phyloP scores from a whole-genome alignment of 2,888 invertebrate species.

The Drosophila yooni region DNA sequence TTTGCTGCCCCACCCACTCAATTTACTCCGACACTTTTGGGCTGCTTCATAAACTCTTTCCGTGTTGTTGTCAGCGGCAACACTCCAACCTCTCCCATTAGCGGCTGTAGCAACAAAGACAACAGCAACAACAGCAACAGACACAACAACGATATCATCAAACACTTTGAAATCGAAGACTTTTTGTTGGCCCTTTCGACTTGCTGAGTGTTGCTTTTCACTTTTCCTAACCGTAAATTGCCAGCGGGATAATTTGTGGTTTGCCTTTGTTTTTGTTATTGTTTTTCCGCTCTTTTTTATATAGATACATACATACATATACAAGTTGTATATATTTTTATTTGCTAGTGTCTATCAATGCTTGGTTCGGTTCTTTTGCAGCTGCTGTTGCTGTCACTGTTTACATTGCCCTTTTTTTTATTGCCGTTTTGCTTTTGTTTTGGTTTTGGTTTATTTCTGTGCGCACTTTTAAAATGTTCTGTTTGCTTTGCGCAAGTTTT shows the following conservation, averaged over 20 bases:
- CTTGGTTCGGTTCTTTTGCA: conserved; percentile 27
- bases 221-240: conserved; percentile 73
- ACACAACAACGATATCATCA: conserved; percentile 25
- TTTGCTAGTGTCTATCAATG: conserved; percentile 48
- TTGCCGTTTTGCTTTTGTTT: conserved; percentile 39
- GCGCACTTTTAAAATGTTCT: conserved; percentile 59
- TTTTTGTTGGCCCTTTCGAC: conserved; percentile 49
- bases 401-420: conserved; percentile 43
- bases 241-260: conserved; percentile 75
- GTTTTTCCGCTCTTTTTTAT: conserved; percentile 11
- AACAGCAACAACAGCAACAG: conserved; percentile 14
- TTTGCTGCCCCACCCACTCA: conserved; percentile 70
- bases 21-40: conserved; percentile 67
- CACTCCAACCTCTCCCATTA: conserved; percentile 65
- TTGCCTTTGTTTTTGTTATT: conserved; percentile 51
- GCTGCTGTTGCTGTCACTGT: conserved; percentile 58
- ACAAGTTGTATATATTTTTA: conserved; percentile 34
- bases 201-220: conserved; percentile 57
- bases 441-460: conserved; percentile 55
- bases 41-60: conserved; percentile 42
- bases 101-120: conserved; percentile 49
- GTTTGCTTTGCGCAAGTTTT: conserved; percentile 66
- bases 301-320: conserved; percentile 2
- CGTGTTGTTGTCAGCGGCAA: conserved; percentile 73
- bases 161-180: conserved; percentile 80